Percentiles rank a stretch among this genome's conserved stretches.
Evolutionary conservation across 2,888 invertebrate species (phyloP).

Genomic region (Drosophila mulleri): DNA sequence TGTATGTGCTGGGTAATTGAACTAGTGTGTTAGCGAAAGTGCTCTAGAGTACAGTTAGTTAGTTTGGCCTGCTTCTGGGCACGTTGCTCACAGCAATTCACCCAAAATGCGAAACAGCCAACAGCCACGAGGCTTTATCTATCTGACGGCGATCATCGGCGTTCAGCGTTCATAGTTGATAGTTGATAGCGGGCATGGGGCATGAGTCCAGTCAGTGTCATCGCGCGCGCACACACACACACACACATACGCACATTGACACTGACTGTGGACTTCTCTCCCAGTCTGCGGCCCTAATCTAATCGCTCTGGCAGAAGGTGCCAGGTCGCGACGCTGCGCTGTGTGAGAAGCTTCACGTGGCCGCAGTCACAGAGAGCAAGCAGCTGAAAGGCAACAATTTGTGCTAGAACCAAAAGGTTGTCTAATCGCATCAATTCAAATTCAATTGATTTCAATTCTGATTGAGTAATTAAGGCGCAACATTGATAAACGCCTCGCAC

Average conservation of each 20-base stretch:
- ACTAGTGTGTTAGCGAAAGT: slow-evolving; percentile 7
- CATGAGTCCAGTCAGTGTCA: slow-evolving; percentile 53
- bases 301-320: slow-evolving; percentile 35
- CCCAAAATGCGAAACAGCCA: slow-evolving; percentile 42
- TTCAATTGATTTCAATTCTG: slow-evolving; percentile 33
- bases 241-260: slow-evolving; percentile 41
- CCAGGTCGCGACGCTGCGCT: slow-evolving; percentile 34
- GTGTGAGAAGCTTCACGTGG: slow-evolving; percentile 60
- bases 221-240: slow-evolving; percentile 19
- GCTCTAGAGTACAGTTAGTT: slow-evolving; percentile 25
- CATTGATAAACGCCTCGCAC: slow-evolving; percentile 53
- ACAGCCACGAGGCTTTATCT: slow-evolving; percentile 32
- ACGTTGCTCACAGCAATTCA: slow-evolving; percentile 38
- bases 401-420: neutral
- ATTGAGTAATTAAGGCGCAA: slow-evolving; percentile 55
- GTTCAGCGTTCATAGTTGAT: slow-evolving; percentile 34
- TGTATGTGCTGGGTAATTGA: neutral
- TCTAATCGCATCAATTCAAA: slow-evolving; percentile 37
- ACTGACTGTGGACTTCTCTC: slow-evolving; percentile 26
- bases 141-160: slow-evolving; percentile 54
- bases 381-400: slow-evolving; percentile 35
- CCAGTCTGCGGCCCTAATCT: slow-evolving; percentile 46
- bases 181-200: slow-evolving; percentile 44
- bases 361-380: slow-evolving; percentile 11
- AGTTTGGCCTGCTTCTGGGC: slow-evolving; percentile 46